Evolutionary conservation across 2,888 invertebrate species (phyloP), one percentile per base, ranked within the genome.

Genomic region (Cosmia pyralina): DNA sequence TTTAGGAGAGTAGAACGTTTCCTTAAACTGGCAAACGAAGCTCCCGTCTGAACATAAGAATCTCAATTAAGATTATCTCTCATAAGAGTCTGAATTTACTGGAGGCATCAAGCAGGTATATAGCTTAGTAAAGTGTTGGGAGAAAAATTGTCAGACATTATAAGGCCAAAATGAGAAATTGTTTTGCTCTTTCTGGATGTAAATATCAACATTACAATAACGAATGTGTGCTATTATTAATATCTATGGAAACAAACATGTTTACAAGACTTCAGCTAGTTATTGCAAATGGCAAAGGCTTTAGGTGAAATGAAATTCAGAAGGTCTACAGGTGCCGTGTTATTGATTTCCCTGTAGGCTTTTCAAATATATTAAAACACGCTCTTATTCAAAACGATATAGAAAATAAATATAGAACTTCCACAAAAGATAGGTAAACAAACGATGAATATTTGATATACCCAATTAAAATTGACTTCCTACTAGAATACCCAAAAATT

Each of bases 311-410:
- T 84, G 80, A 87, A 87, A 87, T 89, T 85, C 87, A 69, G 75
- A 79, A 79, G 77, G 77, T 83, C 77, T 74, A 63, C 75, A 75
- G 81, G 81, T 85, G 28, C 3, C 28, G 28, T 91, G 88, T 88
- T 90, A 88, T 88, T 90, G 86, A 91, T 91, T 89, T 90, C 85
- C 88, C 88, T 74, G 75, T 65, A 87, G 88, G 81, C 81, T 79
- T 62, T 75, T 70, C 72, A 81, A 72, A 73, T 80, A 82, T 77
- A 84, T 75, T 80, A 84, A 85, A 78, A 79, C 70, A 83, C 50
- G 57, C 34, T 55, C 59, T 38, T 75, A 58, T 75, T 58, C 52
- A 48, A 75, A 79, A 63, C 52, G 48, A 55, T 58, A 69, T 53
- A 66, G 59, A 70, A 79, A 72, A 65, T 63, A 65, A 68, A 68